Evolutionary conservation across 2,113 vertebrate species (phyloP), one percentile per base, ranked within the genome.

Genomic region (Upupa epops): DNA sequence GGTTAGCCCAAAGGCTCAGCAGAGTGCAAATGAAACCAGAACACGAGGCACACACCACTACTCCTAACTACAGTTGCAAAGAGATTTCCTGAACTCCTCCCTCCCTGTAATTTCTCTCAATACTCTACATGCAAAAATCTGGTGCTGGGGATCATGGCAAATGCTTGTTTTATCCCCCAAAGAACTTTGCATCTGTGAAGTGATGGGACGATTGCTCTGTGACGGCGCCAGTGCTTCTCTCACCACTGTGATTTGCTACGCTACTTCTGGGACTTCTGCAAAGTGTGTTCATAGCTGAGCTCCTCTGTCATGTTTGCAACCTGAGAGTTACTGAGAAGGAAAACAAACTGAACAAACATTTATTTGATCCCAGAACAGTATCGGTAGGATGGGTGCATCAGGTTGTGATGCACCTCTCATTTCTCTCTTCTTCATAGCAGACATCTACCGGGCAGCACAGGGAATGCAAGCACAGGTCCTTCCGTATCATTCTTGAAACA

Each of bases 171-270:
- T 86, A 76, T 70, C 79, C 92, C 83, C 92, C 48, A 86, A 89
- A 92, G 93, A 88, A 66, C 83, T 94, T 48, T 86, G 34, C 42
- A 63, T 31, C 55, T 1, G 0, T 56, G 63, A 59, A 90, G 68
- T 25, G 94, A 93, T 79, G 83, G 93, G 88, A 78, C 91, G 90
- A 92, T 94, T 79, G 86, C 84, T 79, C 86, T 90, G 70, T 40
- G 70, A 82, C 88, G 84, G 58, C 34, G 83, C 88, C 63, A 90
- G 88, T 42, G 15, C 40, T 42, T 42, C 40, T 42, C 40, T 42
- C 40, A 42, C 40, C 40, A 42, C 40, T 42, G 40, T 42, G 40
- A 3, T 49, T 2, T 84, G 81, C 84, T 85, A 88, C 51, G 79
- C 36, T 48, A 76, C 68, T 83, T 90, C 63, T 52, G 86, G 84